Base-by-base conservation (phyloP, 2,888 invertebrate species). In the Ypsolopha scabrella region DNA sequence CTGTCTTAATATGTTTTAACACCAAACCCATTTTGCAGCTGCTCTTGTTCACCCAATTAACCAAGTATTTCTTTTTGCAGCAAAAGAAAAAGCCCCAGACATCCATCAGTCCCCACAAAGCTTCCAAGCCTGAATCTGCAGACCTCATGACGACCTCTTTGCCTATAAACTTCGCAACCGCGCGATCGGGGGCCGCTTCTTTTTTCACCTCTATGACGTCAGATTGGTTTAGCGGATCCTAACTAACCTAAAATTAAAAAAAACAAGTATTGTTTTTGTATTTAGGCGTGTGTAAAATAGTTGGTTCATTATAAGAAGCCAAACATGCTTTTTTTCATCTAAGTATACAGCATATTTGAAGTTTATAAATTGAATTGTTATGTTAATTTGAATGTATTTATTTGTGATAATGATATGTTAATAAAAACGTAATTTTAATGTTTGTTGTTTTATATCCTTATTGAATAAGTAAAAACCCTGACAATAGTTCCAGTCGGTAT, bases 181-280 rank as follows among this genome's bases (percentile, higher is more conserved):
- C 90, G 0, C 90, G 93, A 57, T 93, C 93, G 11, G 91, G 93
- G 10, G 93, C 94, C 0, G 92, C 93, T 0, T 92, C 94, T 0
- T 91, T 94, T 76, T 94, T 94, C 72, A 94, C 92, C 51, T 92
- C 92, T 3, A 92, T 94, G 90, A 92, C 94, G 7, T 91, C 92
- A 8, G 94, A 94, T 71, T 94, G 94, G 94, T 94, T 94, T 68
- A 89, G 92, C 55, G 82, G 85, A 36, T 80, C 72, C 7, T 51
- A 10, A 24, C 2, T 2, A 24, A 24, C 2, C 24, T 24, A 4
- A 24, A 13, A 35, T 7, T 6, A 44, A 41, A 7, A 38, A 38
- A 8, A 38, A n/a, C 38, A 10, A n/a, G 24, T 24, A 24, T 24
- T 24, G 24, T 24, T 24, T 24, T 24, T 24, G 24, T 24, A 24